A percentile compares a stretch with the other conserved stretches of the same genome.
Conservation (phyloP, 2,888 invertebrate genomes). For the Synergus umbraculus region DNA sequence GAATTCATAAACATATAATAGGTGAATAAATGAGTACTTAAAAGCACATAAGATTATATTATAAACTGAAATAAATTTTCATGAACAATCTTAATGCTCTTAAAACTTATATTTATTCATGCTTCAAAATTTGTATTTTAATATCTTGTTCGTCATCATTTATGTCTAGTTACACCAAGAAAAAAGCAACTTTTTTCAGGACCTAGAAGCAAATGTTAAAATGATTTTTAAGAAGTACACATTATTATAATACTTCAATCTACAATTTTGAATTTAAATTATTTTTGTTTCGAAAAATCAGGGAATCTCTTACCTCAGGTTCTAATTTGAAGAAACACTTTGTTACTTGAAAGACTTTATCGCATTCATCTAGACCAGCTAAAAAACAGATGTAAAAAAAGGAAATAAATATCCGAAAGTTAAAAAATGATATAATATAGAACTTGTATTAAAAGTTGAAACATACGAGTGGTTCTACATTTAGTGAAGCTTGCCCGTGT, state of each 20-base stretch:
- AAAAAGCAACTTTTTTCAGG: constrained; percentile 36
- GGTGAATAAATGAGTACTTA: too few species aligned
- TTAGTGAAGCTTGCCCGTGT: constrained; percentile 60
- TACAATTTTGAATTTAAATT: not conserved
- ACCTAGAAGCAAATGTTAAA: constrained; percentile 12
- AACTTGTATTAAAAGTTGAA: not conserved
- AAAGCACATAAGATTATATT: too few species aligned
- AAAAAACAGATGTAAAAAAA: constrained; percentile 21
- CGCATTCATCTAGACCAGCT: constrained; percentile 66
- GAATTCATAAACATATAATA: too few species aligned
- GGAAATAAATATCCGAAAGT: too few species aligned
- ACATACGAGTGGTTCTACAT: constrained; percentile 66
- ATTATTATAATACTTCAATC: not conserved
- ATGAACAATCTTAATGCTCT: too few species aligned
- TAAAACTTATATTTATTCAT: too few species aligned
- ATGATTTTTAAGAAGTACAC: not conserved
- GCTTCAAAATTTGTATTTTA: not conserved
- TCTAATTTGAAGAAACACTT: constrained; percentile 65
- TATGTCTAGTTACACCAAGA: not conserved
- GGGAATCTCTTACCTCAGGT: constrained; percentile 61
- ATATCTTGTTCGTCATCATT: not conserved
- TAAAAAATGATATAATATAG: too few species aligned
- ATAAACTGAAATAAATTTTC: too few species aligned
- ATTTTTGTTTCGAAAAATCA: not conserved
- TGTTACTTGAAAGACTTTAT: constrained; percentile 67